Conservation (phyloP, 2,797 vertebrate species). For the Arnoldichthys spilopterus region DNA sequence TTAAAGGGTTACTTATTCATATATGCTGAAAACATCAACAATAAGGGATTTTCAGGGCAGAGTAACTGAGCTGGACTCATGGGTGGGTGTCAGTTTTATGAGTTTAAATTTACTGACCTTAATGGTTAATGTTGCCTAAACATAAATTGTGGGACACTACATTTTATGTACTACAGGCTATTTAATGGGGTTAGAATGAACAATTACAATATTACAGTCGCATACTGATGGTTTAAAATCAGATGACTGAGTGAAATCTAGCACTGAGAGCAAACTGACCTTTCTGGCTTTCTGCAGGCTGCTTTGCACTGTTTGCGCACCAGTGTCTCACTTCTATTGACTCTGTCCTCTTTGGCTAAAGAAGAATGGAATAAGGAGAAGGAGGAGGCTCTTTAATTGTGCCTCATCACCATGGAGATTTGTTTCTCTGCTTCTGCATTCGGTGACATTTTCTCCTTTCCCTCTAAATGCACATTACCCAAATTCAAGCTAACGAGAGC, state of each 20-base stretch:
- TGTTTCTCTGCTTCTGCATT: conserved; percentile 17
- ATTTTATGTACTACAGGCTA: no score
- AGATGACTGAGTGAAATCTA: neutral
- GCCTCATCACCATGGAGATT: conserved; percentile 42
- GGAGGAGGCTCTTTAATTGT: conserved; percentile 34
- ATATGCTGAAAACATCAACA: no score
- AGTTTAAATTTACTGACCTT: no score
- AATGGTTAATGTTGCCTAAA: no score
- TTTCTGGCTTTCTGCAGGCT: neutral
- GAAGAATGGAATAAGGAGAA: conserved; percentile 24
- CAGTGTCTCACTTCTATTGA: conserved; percentile 37
- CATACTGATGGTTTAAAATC: neutral
- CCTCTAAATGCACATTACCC: conserved; percentile 22
- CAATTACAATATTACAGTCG: neutral
- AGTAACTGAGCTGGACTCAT: no score
- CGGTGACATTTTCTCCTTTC: conserved; percentile 16
- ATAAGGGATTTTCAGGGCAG: no score
- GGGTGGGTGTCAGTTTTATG: neutral
- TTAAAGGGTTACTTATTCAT: no score
- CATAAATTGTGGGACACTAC: no score
- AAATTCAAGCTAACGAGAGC: conserved; percentile 9
- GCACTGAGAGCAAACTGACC: neutral
- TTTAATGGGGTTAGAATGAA: no score
- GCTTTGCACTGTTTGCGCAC: conserved; percentile 31
- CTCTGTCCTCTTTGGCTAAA: conserved; percentile 19